phyloP scores from a whole-genome alignment of 2,888 invertebrate species.

The Polydrusus cervinus region DNA sequence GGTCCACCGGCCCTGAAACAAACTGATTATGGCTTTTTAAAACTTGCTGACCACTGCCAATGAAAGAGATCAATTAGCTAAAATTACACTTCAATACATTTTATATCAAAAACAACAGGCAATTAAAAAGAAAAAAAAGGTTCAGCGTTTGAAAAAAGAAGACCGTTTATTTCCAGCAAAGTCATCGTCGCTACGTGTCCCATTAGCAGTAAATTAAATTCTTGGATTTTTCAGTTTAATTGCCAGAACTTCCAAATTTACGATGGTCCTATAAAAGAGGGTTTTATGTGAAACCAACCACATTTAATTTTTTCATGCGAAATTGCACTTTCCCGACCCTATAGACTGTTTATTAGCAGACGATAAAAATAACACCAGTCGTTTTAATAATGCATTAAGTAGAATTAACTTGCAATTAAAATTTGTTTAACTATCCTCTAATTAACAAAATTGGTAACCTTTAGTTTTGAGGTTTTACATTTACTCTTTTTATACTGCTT shows the following conservation, averaged over 20 bases:
- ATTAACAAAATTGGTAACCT: no score
- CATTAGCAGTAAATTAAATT: conserved; percentile 29
- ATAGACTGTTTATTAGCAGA: conserved; percentile 9
- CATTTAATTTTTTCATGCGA: conserved; percentile 20
- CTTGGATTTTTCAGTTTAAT: conserved; percentile 26
- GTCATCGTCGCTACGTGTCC: conserved; percentile 22
- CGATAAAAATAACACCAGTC: conserved; percentile 6
- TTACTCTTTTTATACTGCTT: neutral
- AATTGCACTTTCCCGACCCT: neutral
- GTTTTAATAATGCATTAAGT: conserved; percentile 5
- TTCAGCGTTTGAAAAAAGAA: neutral
- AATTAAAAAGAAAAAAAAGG: neutral
- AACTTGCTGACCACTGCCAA: no score
- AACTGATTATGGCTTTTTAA: no score
- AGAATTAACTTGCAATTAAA: neutral
- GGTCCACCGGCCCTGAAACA: no score
- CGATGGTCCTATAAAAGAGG: conserved; percentile 16
- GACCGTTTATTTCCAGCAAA: conserved; percentile 4
- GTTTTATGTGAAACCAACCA: conserved; percentile 13
- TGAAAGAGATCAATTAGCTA: neutral
- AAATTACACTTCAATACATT: neutral
- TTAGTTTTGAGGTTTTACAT: no score
- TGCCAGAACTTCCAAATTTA: conserved; percentile 24
- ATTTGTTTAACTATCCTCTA: no score
- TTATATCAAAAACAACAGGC: neutral